These are phyloP conservation scores for Heliconius aoede DNA, from an alignment of 2,888 invertebrate species.

Conservation along the genomic window DNA sequence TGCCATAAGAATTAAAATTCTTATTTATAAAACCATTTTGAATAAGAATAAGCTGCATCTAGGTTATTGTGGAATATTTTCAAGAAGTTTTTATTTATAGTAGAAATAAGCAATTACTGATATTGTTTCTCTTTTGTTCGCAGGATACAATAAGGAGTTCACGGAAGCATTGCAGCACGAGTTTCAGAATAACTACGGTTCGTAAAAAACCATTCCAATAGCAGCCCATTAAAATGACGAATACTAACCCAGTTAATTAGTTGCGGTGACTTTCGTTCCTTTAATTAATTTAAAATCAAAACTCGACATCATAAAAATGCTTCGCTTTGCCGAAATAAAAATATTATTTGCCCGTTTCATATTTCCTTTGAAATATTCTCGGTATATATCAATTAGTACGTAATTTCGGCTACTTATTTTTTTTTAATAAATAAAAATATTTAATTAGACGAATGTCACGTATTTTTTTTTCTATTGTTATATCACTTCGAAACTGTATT, in stretches of 20 bases:
- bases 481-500: constrained; percentile 46
- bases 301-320: constrained; percentile 23
- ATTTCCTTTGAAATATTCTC: constrained; percentile 9
- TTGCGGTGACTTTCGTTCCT: constrained; percentile 27
- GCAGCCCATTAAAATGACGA: constrained; percentile 50
- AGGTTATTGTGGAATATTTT: constrained; percentile 39
- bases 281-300: constrained; percentile 39
- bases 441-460: background rate
- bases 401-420: background rate
- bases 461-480: constrained; percentile 4
- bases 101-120: constrained; percentile 45
- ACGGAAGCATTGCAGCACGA: constrained; percentile 49
- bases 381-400: background rate
- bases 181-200: constrained; percentile 63
- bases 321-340: constrained; percentile 11
- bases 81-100: constrained; percentile 44
- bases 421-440: background rate
- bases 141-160: constrained; percentile 58
- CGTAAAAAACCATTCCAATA: constrained; percentile 53
- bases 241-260: constrained; percentile 47
- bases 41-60: constrained; percentile 18
- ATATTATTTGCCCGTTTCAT: background rate
- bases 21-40: constrained; percentile 26
- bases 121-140: constrained; percentile 51
- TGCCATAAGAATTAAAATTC: constrained; percentile 18